A percentile compares a stretch with the other conserved stretches of the same genome.
These are phyloP conservation scores for Enoplosus armatus DNA, from an alignment of 2,797 vertebrate species.

Conservation along the genomic window DNA sequence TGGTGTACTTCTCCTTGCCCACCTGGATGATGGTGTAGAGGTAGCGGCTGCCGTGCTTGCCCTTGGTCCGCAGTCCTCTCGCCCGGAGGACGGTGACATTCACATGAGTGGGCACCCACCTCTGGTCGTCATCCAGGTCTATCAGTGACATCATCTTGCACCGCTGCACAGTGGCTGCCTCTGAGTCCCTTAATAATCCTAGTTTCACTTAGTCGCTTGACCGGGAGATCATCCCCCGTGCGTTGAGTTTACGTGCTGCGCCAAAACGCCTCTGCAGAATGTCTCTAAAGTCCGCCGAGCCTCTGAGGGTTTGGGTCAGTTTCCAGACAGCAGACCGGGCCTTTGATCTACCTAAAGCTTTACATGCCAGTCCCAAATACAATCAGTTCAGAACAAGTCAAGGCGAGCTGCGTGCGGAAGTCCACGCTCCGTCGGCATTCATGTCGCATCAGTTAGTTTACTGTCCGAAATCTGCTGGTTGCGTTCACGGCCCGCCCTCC, in stretches of 20 bases:
- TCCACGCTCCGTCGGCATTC: constrained; percentile 26
- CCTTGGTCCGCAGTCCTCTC: constrained; percentile 91
- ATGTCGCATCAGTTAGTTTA: constrained; percentile 62
- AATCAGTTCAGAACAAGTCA: constrained; percentile 48
- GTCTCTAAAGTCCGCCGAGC: constrained; percentile 55
- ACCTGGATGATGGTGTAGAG: constrained; percentile 95
- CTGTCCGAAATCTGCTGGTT: constrained; percentile 64
- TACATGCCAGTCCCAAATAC: constrained; percentile 21
- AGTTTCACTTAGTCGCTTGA: constrained; percentile 12
- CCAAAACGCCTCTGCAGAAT: constrained; percentile 72
- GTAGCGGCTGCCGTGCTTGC: constrained; percentile 93
- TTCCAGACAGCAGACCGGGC: constrained; percentile 11
- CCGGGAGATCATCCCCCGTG: constrained; percentile 35
- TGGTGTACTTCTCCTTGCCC: constrained; percentile 95
- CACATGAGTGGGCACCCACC: constrained; percentile 95
- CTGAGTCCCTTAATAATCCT: background rate
- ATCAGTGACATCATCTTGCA: constrained; percentile 86
- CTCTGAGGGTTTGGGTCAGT: constrained; percentile 56
- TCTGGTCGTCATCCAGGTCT: constrained; percentile 88
- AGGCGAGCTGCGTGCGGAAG: constrained; percentile 12
- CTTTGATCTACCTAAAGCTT: constrained; percentile 16
- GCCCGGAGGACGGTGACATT: constrained; percentile 94
- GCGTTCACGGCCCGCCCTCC: constrained; percentile 76
- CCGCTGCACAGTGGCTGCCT: constrained; percentile 8
- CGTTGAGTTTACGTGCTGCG: constrained; percentile 61